phyloP scores from a whole-genome alignment of 2,888 invertebrate species.

The Chrysolina haemoptera region DNA sequence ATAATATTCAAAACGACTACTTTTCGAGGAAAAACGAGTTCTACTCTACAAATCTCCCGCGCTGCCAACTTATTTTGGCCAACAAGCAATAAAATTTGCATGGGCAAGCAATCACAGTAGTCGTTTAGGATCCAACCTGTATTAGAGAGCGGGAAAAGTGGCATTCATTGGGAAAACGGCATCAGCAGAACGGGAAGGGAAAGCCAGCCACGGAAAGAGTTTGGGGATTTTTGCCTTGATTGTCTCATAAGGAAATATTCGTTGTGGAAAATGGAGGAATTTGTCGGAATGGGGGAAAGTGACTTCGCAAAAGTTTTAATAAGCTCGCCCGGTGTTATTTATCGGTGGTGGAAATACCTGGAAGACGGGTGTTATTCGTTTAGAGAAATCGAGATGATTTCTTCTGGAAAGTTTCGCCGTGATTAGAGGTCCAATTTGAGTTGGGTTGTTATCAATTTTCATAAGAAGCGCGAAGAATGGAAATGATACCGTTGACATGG shows the following conservation, averaged over 20 bases:
- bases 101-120: constrained; percentile 53
- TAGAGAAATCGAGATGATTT: constrained; percentile 9
- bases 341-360: constrained; percentile 3
- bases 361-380: constrained; percentile 6
- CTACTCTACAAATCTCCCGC: background rate
- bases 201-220: background rate
- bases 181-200: constrained; percentile 24
- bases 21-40: background rate
- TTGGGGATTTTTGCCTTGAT: constrained; percentile 14
- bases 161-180: constrained; percentile 31
- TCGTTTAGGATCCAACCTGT: constrained; percentile 39
- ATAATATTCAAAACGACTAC: background rate
- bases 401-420: constrained; percentile 6
- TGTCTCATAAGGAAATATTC: constrained; percentile 17
- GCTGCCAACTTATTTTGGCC: background rate
- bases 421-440: constrained; percentile 3
- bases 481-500: background rate
- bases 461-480: background rate
- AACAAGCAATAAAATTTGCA: constrained; percentile 47
- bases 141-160: constrained; percentile 29
- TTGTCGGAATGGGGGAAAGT: background rate
- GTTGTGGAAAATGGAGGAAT: constrained; percentile 10
- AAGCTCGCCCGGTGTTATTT: constrained; percentile 17
- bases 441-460: background rate
- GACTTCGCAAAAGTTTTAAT: constrained; percentile 9